Conservation (phyloP, 2,113 vertebrate species). For the Brachyhypopomus gauderio region DNA sequence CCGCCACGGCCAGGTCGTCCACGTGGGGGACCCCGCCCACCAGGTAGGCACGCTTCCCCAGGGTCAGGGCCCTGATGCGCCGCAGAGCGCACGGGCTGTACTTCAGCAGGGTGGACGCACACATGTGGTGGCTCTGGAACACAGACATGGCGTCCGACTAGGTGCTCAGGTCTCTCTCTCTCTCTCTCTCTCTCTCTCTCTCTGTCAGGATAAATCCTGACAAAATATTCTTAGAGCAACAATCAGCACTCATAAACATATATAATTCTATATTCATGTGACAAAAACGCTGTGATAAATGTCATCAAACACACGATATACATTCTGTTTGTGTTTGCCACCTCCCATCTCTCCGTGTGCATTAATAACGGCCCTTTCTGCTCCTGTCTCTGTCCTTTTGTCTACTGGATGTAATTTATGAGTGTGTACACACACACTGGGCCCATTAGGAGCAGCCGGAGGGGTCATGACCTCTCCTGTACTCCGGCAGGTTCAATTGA, state of each 20-base stretch:
- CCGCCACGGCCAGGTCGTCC: constrained; percentile 86
- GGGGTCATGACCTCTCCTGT: constrained; percentile 95
- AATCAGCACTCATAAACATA: not conserved
- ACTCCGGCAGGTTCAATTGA: constrained; percentile 96
- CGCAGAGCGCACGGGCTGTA: constrained; percentile 84
- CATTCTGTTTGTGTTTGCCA: not conserved
- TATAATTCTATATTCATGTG: not conserved
- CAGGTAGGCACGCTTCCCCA: constrained; percentile 79
- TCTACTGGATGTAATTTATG: constrained; percentile 81
- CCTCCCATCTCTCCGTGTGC: constrained; percentile 22
- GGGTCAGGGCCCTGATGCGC: constrained; percentile 79
- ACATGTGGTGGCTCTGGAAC: constrained; percentile 81
- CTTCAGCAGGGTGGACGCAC: constrained; percentile 84
- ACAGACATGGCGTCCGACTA: not conserved
- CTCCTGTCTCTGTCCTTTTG: constrained; percentile 43
- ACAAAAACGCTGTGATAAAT: not conserved
- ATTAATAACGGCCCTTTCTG: constrained; percentile 48
- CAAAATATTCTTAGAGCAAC: too few species aligned
- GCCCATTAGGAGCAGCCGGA: constrained; percentile 79
- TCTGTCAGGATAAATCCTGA: too few species aligned
- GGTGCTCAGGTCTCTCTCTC: not conserved
- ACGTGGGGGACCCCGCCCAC: constrained; percentile 77
- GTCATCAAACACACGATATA: not conserved
- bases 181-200: not conserved
- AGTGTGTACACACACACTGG: constrained; percentile 61